Evolutionary conservation across 2,888 invertebrate species (phyloP).

Genomic region (Leptogaster cylindrica): DNA sequence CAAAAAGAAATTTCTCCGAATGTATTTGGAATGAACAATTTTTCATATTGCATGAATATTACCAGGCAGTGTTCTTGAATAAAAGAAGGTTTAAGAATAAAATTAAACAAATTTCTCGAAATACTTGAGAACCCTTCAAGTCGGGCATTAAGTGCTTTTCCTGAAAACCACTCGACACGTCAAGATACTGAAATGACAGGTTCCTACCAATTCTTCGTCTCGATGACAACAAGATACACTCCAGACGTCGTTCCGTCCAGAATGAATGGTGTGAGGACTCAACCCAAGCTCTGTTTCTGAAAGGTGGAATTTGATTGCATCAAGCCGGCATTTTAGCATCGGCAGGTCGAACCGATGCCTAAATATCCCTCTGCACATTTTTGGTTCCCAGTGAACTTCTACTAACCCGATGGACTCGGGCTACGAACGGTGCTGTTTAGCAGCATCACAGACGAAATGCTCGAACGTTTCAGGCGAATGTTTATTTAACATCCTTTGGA

Average conservation of each 20-base stretch:
- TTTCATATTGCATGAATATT: slow-evolving; percentile 11
- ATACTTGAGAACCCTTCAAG: slow-evolving; percentile 31
- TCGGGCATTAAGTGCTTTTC: slow-evolving; percentile 44
- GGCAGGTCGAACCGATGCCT: slow-evolving; percentile 4
- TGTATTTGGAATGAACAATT: neutral
- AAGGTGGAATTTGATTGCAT: slow-evolving; percentile 35
- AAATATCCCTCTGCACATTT: slow-evolving; percentile 3
- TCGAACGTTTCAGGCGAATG: slow-evolving; percentile 2
- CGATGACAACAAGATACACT: slow-evolving; percentile 40
- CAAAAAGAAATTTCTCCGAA: too few species aligned
- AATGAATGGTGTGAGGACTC: slow-evolving; percentile 11
- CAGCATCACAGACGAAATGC: neutral
- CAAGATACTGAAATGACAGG: slow-evolving; percentile 39
- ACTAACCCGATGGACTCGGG: too few species aligned
- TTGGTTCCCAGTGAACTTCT: neutral
- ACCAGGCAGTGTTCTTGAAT: neutral
- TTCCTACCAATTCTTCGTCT: slow-evolving; percentile 35
- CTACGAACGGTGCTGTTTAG: neutral
- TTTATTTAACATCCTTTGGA: slow-evolving; percentile 12
- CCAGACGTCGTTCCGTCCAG: slow-evolving; percentile 30
- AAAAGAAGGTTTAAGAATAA: slow-evolving; percentile 38
- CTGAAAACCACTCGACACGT: slow-evolving; percentile 42
- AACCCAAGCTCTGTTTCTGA: neutral
- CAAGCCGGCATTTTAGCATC: slow-evolving; percentile 17
- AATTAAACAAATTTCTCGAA: slow-evolving; percentile 41